Evolutionary conservation across 2,888 invertebrate genomes (phyloP), one percentile per base, ranked within the genome.

Genomic region (Luperina nickerlii): DNA sequence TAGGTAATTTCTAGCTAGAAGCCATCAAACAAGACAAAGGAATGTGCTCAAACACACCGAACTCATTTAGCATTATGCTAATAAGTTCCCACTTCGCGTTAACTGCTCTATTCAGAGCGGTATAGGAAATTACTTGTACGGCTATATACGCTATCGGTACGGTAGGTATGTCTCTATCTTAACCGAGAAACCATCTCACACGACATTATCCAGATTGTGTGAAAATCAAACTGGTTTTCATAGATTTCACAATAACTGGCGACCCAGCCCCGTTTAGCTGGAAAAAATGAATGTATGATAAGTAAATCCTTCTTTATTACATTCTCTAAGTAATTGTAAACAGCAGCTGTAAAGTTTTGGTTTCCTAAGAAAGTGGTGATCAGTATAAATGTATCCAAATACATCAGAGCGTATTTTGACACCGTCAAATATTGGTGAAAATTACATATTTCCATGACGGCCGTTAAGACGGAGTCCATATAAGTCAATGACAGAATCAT

Each of bases 11-110:
- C 42, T 9, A 76, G 24, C 24, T 20, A 70, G 13, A 74, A 70
- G 0, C 42, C 73, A 57, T 73, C 15, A 67, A 70, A 74, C 18
- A 74, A 83, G 51, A 42, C 71, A 74, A 78, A 76, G 54, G 24
- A 62, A 73, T 62, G 42, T 32, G 70, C 63, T 57, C 48, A 78
- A 27, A 82, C 70, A 63, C 69, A 75, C 60, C 45, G 38, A 79
- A 86, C 68, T 69, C 72, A 86, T 76, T 83, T 86, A 86, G 84
- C 84, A 67, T 78, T 83, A 86, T 83, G 84, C 78, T 86, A 86
- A 86, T 84, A 71, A 74, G 67, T 84, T 78, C 18, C 45, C 71
- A 83, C 67, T 74, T 74, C 63, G 67, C 69, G 51, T 65, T 68
- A 74, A 74, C 60, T 27, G 63, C 72, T 85, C 81, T 85, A 83